These are phyloP conservation scores for Acheta domesticus DNA, from an alignment of 2,888 invertebrate genomes.

Conservation along the genomic window DNA sequence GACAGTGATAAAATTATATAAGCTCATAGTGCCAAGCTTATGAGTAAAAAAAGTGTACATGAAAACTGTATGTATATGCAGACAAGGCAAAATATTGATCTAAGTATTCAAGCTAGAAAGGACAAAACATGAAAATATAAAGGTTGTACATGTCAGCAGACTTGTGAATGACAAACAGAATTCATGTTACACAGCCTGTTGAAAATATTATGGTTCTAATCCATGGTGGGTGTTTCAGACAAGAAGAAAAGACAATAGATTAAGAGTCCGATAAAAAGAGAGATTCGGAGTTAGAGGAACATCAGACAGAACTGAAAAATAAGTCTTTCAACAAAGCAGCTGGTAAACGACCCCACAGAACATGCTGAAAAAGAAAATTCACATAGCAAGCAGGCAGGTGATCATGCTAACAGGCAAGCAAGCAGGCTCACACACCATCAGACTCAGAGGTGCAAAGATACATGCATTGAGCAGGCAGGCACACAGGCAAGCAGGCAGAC, in stretches of 20 bases:
- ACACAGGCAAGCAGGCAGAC: neutral
- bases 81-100: neutral
- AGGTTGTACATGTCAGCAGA: neutral
- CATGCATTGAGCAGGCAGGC: neutral
- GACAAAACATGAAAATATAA: neutral
- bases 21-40: neutral
- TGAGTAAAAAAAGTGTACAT: conserved; percentile 3
- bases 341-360: neutral
- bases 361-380: neutral
- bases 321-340: neutral
- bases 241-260: conserved; percentile 18
- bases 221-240: neutral
- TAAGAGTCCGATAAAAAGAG: neutral
- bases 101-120: neutral
- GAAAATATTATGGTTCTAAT: conserved; percentile 18
- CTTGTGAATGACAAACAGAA: conserved; percentile 2
- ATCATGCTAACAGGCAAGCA: too few relatives aligned
- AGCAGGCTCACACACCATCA: neutral
- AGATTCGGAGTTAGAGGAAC: neutral
- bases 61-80: neutral
- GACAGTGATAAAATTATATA: neutral
- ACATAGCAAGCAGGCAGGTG: neutral
- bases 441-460: neutral
- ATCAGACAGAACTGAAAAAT: neutral
- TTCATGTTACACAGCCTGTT: neutral